Evolutionary conservation across 2,797 vertebrate species (phyloP).

Genomic region (Etheostoma nigrum): DNA sequence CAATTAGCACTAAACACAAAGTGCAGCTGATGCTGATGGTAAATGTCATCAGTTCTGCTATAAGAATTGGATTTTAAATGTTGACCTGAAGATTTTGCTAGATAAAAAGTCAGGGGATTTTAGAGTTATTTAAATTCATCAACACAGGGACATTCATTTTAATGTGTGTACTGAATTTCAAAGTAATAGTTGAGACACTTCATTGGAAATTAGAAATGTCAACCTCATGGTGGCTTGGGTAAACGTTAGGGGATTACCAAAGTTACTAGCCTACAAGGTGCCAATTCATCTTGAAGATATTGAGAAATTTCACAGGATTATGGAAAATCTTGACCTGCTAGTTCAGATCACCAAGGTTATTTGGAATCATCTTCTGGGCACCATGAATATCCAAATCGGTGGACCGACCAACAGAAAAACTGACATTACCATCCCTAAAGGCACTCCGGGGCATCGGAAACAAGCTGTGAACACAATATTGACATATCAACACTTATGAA

Average conservation of each 20-base stretch:
- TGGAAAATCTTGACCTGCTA: background rate
- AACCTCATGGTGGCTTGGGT: background rate
- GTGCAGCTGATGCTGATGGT: background rate
- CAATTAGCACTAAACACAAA: background rate
- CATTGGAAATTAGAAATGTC: background rate
- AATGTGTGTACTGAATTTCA: background rate
- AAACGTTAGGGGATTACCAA: too few species aligned
- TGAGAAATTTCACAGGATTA: background rate
- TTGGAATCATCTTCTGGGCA: background rate
- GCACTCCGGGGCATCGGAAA: background rate
- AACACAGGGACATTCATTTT: too few species aligned
- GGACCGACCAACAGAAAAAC: background rate
- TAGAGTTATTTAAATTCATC: background rate
- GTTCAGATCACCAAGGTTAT: background rate
- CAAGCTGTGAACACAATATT: background rate
- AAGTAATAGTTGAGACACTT: background rate
- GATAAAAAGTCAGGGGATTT: background rate
- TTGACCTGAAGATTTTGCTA: background rate
- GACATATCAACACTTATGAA: background rate
- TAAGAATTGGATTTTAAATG: background rate
- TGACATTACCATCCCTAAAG: background rate
- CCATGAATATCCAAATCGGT: background rate
- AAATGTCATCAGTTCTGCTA: background rate
- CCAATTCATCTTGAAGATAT: background rate
- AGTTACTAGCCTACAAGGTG: background rate